Base-by-base conservation (phyloP, 2,888 invertebrate genomes). In the Sclerodermus sp. region DNA sequence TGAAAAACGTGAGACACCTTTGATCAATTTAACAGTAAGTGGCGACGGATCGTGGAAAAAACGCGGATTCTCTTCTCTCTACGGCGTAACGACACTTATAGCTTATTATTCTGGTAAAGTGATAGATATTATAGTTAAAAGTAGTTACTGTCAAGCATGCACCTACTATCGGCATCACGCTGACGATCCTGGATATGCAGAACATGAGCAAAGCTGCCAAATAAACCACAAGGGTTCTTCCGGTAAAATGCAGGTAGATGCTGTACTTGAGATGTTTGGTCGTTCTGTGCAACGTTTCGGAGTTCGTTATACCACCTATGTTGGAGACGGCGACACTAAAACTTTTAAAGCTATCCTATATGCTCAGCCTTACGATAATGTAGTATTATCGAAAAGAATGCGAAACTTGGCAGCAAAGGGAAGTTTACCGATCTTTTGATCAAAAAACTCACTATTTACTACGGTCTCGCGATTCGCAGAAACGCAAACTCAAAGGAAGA, bases 371-470 rank as follows among this genome's bases (percentile, higher is more conserved):
- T 50, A 45, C 31, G 45, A 41, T 36, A 31, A 50, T 0, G 37
- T 45, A 9, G n/a, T 32, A 15, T 41, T 49, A 16, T 18, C 30
- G 14, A 50, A 50, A 37, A 50, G 50, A 16, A 57, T 48, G 50
- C 50, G 18, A 47, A 55, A 34, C 49, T 57, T 8, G 53, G 51
- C 10, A 56, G 58, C 10, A 58, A 32, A 44, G 53, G 54, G 16
- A 49, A 54, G 49, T 23, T 58, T 3, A 58, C 58, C 2, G 56
- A 54, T 17, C 15, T 45, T 23, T 47, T 62, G 0, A 56, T 58
- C 15, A 55, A 62, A 53, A 57, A 62, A 49, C 44, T 57, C 12
- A 49, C 54, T 15, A 34, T 31, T 29, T 62, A 62, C 45, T 64
- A 62, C 34, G 60, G 56, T 1, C 47, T 63, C 23, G 59, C 59